Percentiles rank a stretch among this genome's conserved stretches.
Evolutionary conservation across 2,113 vertebrate genomes (phyloP).

Genomic region (Microcebus ravelobensis): DNA sequence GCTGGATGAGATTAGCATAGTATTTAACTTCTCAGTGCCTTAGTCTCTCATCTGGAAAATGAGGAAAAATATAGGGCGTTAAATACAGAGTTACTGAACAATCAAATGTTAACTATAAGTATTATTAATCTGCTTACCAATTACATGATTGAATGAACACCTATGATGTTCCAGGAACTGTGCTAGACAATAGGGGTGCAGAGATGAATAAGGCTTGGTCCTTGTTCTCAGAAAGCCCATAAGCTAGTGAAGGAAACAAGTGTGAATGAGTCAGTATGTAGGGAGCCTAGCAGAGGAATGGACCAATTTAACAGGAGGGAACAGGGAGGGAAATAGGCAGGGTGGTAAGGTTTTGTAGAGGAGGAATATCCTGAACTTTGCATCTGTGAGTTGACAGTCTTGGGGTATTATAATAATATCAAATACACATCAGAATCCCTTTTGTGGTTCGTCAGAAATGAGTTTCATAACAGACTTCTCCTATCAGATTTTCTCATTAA

Average conservation of each 20-base stretch:
- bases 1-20: not conserved
- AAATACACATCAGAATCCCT: not conserved
- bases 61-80: not conserved
- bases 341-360: not conserved
- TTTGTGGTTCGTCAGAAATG: constrained; percentile 6
- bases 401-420: not conserved
- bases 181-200: not conserved
- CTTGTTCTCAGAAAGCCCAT: constrained; percentile 13
- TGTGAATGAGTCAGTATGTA: not conserved
- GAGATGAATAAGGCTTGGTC: not conserved
- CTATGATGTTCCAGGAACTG: not conserved
- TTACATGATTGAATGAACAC: not conserved
- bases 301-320: not conserved
- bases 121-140: not conserved
- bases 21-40: not conserved
- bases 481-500: constrained; percentile 2
- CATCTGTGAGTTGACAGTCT: not conserved
- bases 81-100: not conserved
- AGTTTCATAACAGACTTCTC: constrained; percentile 8
- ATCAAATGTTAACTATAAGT: not conserved
- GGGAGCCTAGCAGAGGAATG: not conserved
- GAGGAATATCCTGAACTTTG: not conserved
- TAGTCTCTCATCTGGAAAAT: constrained; percentile 19
- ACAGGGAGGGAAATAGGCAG: not conserved
- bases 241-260: not conserved